Evolutionary conservation across 2,113 vertebrate species (phyloP).

Genomic region (Edolisoma coerulescens): DNA sequence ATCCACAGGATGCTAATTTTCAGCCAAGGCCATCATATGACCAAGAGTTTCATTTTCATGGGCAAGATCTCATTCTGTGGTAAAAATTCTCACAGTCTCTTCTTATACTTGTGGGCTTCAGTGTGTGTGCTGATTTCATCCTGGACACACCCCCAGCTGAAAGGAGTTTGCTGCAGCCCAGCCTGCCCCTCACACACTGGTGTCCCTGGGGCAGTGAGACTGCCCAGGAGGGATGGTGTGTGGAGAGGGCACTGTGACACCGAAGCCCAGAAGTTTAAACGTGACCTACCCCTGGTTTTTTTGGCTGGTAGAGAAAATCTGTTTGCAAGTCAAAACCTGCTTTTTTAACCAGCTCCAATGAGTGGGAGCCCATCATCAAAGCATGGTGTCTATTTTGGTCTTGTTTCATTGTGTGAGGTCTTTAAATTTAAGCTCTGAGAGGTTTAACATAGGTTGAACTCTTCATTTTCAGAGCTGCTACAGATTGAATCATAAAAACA

Average conservation of each 20-base stretch:
- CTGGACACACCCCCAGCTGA: not conserved
- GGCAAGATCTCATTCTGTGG: not conserved
- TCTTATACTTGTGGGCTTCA: not conserved
- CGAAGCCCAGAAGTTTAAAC: not conserved
- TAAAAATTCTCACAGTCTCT: not conserved
- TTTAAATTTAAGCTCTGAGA: not conserved
- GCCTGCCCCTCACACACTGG: rapidly evolving
- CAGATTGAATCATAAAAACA: not conserved
- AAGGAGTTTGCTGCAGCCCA: not conserved
- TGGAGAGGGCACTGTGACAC: not conserved
- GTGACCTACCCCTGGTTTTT: rapidly evolving
- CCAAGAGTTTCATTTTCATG: not conserved
- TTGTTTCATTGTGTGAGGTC: not conserved
- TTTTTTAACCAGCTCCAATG: not conserved
- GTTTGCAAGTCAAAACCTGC: not conserved
- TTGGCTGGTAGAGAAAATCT: not conserved
- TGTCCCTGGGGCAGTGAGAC: no score
- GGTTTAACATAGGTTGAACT: not conserved
- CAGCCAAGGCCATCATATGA: not conserved
- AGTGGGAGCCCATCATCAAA: not conserved
- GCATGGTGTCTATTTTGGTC: not conserved
- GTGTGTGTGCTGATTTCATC: not conserved
- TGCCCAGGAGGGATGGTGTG: rapidly evolving
- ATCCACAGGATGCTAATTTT: not conserved
- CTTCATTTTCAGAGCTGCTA: not conserved